phyloP scores from a whole-genome alignment of 2,888 invertebrate genomes.

The Lithophane socia region DNA sequence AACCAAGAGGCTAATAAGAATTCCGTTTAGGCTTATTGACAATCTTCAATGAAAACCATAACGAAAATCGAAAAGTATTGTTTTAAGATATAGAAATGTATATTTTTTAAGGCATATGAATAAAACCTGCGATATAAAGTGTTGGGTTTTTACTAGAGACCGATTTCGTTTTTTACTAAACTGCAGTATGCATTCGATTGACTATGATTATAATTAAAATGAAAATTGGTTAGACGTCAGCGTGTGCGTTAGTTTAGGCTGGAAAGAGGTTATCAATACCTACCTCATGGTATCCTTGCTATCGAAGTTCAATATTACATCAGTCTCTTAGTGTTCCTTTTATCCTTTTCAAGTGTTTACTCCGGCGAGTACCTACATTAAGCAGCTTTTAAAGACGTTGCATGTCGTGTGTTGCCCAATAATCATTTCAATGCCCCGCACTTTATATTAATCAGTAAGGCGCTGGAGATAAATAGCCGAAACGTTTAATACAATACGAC shows the following conservation, averaged over 20 bases:
- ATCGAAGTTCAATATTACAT: constrained; percentile 2
- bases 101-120: constrained; percentile 33
- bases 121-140: constrained; percentile 48
- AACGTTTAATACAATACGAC: constrained; percentile 37
- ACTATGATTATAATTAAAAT: neutral
- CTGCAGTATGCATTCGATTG: neutral
- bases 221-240: neutral
- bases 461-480: constrained; percentile 58
- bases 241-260: neutral
- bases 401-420: constrained; percentile 55
- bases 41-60: neutral
- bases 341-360: constrained; percentile 18
- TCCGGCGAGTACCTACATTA: neutral
- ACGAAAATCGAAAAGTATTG: constrained; percentile 19
- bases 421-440: constrained; percentile 52
- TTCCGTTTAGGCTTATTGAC: constrained; percentile 25
- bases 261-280: neutral
- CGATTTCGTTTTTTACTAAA: neutral
- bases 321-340: neutral
- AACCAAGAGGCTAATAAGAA: constrained; percentile 69
- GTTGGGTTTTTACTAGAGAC: constrained; percentile 10
- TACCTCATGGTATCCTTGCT: neutral
- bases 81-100: constrained; percentile 13
- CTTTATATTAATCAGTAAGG: constrained; percentile 68
- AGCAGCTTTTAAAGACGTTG: constrained; percentile 52